These are phyloP conservation scores for Aldabrachelys gigantea DNA, from an alignment of 2,113 vertebrate species.

Conservation along the genomic window DNA sequence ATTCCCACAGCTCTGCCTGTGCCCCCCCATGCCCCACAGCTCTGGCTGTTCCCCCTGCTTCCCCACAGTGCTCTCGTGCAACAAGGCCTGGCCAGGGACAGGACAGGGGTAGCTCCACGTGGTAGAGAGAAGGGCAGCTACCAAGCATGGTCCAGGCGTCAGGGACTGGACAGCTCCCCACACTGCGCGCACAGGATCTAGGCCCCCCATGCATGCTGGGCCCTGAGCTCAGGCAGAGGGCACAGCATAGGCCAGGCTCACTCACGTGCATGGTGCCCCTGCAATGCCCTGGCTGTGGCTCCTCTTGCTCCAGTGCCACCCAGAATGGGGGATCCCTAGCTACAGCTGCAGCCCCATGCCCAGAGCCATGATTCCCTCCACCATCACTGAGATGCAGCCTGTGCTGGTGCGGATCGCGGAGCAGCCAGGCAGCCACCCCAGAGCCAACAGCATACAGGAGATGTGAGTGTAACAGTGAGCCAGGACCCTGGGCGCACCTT, in stretches of 20 bases:
- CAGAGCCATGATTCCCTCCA: not conserved
- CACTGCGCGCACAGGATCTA: constrained; percentile 36
- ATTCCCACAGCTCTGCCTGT: too few species aligned
- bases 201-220: constrained; percentile 39
- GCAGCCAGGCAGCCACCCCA: not conserved
- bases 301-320: too few species aligned
- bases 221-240: not conserved
- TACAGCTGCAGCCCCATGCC: not conserved
- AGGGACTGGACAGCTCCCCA: constrained; percentile 14
- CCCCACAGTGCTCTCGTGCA: too few species aligned
- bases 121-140: not conserved
- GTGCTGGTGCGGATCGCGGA: not conserved
- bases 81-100: too few species aligned
- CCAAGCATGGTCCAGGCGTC: not conserved
- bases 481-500: not conserved
- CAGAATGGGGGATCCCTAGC: too few species aligned
- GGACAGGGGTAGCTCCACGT: too few species aligned
- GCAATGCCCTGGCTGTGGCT: too few species aligned
- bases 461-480: not conserved
- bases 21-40: too few species aligned
- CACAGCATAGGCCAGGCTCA: not conserved
- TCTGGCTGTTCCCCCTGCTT: too few species aligned
- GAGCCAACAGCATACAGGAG: not conserved
- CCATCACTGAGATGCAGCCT: not conserved
- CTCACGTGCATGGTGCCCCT: too few species aligned